Base-by-base conservation (phyloP, 1,140 invertebrate genomes). In the Macrocentrus cingulum region DNA sequence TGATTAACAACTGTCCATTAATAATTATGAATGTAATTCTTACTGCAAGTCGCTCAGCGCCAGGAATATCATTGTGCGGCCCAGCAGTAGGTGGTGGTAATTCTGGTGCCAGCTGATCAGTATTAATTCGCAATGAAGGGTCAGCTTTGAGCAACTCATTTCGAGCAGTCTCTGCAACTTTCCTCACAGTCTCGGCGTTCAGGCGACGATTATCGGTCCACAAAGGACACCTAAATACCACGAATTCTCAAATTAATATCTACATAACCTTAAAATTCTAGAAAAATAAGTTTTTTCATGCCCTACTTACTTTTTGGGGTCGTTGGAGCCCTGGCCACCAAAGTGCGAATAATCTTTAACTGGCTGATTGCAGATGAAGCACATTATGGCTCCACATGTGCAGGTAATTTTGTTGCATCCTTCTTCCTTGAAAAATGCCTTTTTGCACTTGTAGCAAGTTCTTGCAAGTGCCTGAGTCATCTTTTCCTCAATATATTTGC, bases 331-430 rank as follows among this genome's bases (percentile, higher is more conserved):
- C 61, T 80, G 69, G 18, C 77, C 78, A 58, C 77, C 70, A 68
- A 89, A 89, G 71, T 88, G 88, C 2, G 63, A 57, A 64, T 89
- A 88, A 67, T 81, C 79, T 1, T 70, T 80, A 9, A 87, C 75
- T 2, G 81, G 80, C 65, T 81, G 60, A 29, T 84, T 75, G 65
- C 88, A 89, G 3, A 88, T 66, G 64, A 89, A 90, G 67, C 88
- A 90, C 83, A 87, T 88, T 5, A 67, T 74, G 1, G 85, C 84
- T 1, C 87, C 87, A 78, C 88, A 90, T 0, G 70, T 34, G 72
- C 88, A 90, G 1, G 78, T 83, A 81, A 89, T 89, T 68, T 86
- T 88, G 62, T 90, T 89, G 64, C 88, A 89, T 2, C 88, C 88
- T 53, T 81, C 80, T 49, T 82, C 79, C 70, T 89, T 89, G 55